Evolutionary conservation across 2,113 vertebrate species (phyloP).

Genomic region (Nycticebus coucang): DNA sequence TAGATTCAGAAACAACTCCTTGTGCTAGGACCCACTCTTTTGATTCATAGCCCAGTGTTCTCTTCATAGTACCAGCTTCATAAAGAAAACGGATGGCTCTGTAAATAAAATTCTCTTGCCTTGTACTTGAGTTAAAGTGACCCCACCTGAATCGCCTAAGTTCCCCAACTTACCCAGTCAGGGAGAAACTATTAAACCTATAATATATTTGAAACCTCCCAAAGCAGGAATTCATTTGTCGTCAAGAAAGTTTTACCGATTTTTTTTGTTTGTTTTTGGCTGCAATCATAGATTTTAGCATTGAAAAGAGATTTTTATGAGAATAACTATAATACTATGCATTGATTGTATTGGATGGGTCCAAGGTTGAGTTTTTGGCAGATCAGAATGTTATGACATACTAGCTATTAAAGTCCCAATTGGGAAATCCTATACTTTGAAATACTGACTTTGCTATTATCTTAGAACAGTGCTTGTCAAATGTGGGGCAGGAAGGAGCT

Average conservation of each 20-base stretch:
- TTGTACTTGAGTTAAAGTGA: conserved; percentile 60
- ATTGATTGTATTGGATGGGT: background rate
- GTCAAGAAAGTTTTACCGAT: background rate
- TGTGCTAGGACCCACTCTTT: background rate
- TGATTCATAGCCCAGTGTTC: background rate
- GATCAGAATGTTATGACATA: background rate
- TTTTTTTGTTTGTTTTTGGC: background rate
- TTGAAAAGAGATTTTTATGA: background rate
- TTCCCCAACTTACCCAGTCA: conserved; percentile 15
- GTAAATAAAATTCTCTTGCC: conserved; percentile 56
- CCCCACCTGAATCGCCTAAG: conserved; percentile 40
- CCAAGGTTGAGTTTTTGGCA: background rate
- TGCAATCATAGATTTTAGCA: background rate
- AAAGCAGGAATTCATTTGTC: conserved; percentile 17
- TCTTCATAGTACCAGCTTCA: background rate
- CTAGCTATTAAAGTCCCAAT: background rate
- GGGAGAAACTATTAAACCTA: conserved; percentile 24
- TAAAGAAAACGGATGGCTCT: conserved; percentile 54
- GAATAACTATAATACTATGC: background rate
- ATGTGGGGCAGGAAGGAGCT: background rate
- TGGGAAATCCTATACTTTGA: background rate
- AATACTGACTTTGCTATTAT: background rate
- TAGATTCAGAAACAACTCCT: background rate
- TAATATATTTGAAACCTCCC: conserved; percentile 1
- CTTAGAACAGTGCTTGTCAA: background rate